Base-by-base conservation (phyloP, 1,140 invertebrate species). In the Heliconius melpomene region DNA sequence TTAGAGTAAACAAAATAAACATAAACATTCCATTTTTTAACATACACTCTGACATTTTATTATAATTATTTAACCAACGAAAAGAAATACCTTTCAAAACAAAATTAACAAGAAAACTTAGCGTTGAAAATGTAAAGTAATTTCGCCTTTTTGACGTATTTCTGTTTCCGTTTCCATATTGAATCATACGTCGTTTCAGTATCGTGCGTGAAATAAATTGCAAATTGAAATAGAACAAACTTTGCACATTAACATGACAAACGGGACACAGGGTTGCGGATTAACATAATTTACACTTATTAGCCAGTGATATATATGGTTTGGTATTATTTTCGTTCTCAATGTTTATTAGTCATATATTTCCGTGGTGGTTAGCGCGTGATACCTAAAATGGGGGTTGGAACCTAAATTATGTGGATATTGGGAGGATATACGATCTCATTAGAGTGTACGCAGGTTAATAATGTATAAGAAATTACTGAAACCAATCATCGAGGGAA, bases 221-320 rank as follows among this genome's bases (percentile, higher is more conserved):
- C 79, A 84, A 84, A 84, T 84, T 84, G 83, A 86, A 84, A 86
- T 84, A 83, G 78, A 86, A 79, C 85, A 84, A 86, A 84, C 87
- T 89, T 91, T 87, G 84, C 85, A 81, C 81, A 89, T 91, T 90
- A 90, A 86, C 89, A 90, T 91, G 90, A 90, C 86, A 90, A 90
- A 91, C 87, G 89, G 80, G 72, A 75, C 74, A 70, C 54, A 66
- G 52, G 78, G 79, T 84, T 79, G n/a, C 66, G 57, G 80, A 87
- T 87, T 89, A 85, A 84, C 86, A 90, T 91, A 91, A 91, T 88
- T 82, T 85, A 81, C 83, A 85, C 78, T 83, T 86, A 89, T 88
- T 89, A 86, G 83, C 84, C 85, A 83, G 75, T 83, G 81, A 86
- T 87, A 84, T 80, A 57, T 74, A 13, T 16, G 13, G 40, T 16